Percentiles rank a stretch among this genome's conserved stretches.
These are phyloP conservation scores for Taphrorychus bicolor DNA, from an alignment of 2,888 invertebrate species.

Conservation along the genomic window DNA sequence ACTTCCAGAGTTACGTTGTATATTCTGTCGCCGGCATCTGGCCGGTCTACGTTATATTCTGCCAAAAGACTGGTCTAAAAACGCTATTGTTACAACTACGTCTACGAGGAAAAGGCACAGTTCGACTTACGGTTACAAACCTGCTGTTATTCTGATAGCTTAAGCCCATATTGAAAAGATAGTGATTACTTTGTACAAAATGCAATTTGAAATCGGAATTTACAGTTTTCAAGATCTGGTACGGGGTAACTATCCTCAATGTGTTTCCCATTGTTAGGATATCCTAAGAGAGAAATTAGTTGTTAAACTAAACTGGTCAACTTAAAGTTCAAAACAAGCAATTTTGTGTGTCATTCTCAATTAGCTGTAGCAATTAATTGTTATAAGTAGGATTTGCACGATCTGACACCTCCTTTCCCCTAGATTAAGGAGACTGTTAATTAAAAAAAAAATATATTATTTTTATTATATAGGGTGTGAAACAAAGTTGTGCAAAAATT, in stretches of 20 bases:
- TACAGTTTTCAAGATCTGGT: slow-evolving; percentile 60
- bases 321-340: no score
- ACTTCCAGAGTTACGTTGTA: slow-evolving; percentile 62
- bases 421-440: no score
- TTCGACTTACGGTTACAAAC: slow-evolving; percentile 58
- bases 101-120: not conserved
- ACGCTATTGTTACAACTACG: not conserved
- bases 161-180: slow-evolving; percentile 62
- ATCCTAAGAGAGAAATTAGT: slow-evolving; percentile 53
- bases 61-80: slow-evolving; percentile 61
- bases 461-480: no score
- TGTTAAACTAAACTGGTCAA: not conserved
- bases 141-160: slow-evolving; percentile 58
- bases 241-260: slow-evolving; percentile 66
- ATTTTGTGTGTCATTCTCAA: no score
- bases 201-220: slow-evolving; percentile 63
- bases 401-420: no score
- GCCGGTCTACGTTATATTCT: slow-evolving; percentile 62
- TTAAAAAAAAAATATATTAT: no score
- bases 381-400: no score
- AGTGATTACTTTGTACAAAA: slow-evolving; percentile 59
- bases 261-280: slow-evolving; percentile 64
- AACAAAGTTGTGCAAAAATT: no score
- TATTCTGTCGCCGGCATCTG: slow-evolving; percentile 48
- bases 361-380: no score